phyloP scores from a whole-genome alignment of 2,888 invertebrate genomes.

The Himalopsyche japonica region DNA sequence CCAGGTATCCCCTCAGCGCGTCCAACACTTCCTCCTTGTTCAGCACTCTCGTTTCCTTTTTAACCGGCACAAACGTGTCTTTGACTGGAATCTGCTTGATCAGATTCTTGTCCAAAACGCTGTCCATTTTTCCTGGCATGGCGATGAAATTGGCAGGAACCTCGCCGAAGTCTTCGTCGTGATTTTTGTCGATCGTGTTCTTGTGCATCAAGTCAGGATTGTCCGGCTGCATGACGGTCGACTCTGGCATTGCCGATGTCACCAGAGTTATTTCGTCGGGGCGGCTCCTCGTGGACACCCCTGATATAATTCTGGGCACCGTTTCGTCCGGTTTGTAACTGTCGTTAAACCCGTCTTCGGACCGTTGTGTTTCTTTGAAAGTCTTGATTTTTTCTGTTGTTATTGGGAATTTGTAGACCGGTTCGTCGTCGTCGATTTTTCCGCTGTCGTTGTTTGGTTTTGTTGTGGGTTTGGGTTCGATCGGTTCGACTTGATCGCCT shows the following conservation, averaged over 20 bases:
- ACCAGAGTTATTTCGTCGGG: neutral
- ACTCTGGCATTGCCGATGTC: neutral
- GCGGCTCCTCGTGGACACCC: neutral
- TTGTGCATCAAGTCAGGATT: neutral
- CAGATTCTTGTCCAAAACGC: neutral
- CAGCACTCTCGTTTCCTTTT: neutral
- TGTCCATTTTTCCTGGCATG: neutral
- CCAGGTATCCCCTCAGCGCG: slow-evolving; percentile 52
- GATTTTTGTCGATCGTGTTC: neutral
- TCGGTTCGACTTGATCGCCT: too few species aligned
- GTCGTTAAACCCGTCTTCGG: neutral
- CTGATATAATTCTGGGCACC: neutral
- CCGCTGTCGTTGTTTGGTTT: neutral
- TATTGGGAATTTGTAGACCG: neutral
- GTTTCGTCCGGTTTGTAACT: neutral
- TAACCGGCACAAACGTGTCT: neutral
- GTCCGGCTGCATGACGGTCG: neutral
- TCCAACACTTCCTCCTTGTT: slow-evolving; percentile 34
- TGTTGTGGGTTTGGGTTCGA: neutral
- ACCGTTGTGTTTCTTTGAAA: neutral
- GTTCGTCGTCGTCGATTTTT: neutral
- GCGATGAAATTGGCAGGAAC: neutral
- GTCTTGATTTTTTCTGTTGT: slow-evolving; percentile 8
- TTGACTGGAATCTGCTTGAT: neutral
- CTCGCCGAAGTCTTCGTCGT: neutral